A percentile compares a stretch with the other conserved stretches of the same genome.
phyloP scores from a whole-genome alignment of 2,113 vertebrate species.

The Anser brachyrhynchus region DNA sequence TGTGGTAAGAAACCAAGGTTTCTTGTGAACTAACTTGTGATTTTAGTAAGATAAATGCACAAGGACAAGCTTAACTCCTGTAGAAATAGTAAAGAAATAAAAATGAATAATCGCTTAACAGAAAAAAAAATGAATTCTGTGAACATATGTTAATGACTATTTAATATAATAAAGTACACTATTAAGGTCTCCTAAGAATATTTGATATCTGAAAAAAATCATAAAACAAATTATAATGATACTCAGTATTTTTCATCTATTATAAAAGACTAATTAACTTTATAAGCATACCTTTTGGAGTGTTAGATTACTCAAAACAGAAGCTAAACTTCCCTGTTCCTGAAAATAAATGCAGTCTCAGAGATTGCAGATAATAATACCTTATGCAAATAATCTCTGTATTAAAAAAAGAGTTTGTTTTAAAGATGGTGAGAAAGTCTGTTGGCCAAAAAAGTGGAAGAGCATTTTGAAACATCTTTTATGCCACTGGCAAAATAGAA shows the following conservation, averaged over 20 bases:
- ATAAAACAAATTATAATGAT: not conserved
- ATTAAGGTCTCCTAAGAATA: constrained; percentile 7
- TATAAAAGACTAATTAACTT: not conserved
- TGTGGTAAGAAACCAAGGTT: not conserved
- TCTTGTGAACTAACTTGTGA: not conserved
- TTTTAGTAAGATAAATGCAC: not conserved
- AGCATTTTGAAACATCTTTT: not conserved
- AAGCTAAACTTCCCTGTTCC: not conserved
- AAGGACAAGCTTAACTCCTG: not conserved
- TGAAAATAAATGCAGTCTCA: not conserved
- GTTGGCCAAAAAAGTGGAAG: not conserved
- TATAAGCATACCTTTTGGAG: not conserved
- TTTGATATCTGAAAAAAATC: not conserved
- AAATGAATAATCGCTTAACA: not conserved
- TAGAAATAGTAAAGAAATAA: not conserved
- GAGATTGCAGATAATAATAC: not conserved
- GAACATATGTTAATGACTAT: not conserved
- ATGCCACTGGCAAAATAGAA: not conserved
- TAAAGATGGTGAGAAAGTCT: not conserved
- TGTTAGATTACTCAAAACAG: not conserved
- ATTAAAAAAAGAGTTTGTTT: not conserved
- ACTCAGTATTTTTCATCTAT: not conserved
- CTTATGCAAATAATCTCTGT: not conserved
- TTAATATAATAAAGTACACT: not conserved
- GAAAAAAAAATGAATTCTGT: not conserved